Base-by-base conservation (phyloP, 2,888 invertebrate genomes). In the Cylloceria caligata region DNA sequence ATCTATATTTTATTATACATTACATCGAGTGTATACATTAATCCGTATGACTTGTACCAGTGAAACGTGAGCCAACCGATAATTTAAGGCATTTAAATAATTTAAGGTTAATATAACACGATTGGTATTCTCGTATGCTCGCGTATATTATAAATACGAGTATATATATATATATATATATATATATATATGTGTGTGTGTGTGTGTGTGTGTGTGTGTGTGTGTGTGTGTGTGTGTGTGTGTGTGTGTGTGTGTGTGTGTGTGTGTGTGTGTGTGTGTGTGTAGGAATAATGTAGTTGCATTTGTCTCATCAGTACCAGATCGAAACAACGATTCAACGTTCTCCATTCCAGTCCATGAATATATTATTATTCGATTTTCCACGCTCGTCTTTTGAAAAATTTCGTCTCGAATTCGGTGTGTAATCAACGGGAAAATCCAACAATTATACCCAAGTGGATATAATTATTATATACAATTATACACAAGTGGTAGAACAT, bases 361-460 rank as follows among this genome's bases (percentile, higher is more conserved):
- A 78, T 81, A 64, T 78, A 62, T 65, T 60, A 74, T 74, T n/a
- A 19, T 47, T 36, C 57, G 67, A 82, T 78, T 82, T 67, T 71
- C 39, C 73, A 45, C 77, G 45, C 75, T 52, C 67, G 71, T 57
- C 60, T n/a, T 21, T 30, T 21, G 39, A 71, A 81, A 71, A 60
- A 49, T 69, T 49, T 21, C 34, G 13, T 7, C 30, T 30, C 9
- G 21, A 13, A 34, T 30, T 45, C 49, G 27, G n/a, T 36, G 1
- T 19, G 55, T 65, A 75, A 82, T 82, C 57, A 78, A 71, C 71
- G 57, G 45, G 69, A 73, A 67, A 57, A 30, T 52, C 49, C 42
- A 82, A 82, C 75, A 82, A 82, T 81, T 45, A 82, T 71, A 47
- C 42, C 57, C 72, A n/a, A n/a, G n/a, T n/a, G n/a, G n/a, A n/a